Conservation (phyloP, 2,888 invertebrate genomes). For the Hermodice carunculata region DNA sequence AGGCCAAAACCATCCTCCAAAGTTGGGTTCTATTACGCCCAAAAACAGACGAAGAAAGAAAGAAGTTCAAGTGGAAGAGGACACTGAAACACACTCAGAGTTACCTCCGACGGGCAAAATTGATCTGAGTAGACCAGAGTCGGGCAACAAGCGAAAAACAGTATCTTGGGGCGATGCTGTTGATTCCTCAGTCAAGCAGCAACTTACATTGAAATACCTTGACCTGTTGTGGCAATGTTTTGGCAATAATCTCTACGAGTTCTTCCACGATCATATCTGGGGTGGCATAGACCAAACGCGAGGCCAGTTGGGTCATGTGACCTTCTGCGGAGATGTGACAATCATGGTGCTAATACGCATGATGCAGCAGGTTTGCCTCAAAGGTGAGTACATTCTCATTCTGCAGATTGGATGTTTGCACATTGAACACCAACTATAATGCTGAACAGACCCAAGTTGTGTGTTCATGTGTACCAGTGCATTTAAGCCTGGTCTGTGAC, state of each 20-base stretch:
- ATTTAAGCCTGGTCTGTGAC: too few relatives aligned
- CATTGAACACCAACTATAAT: too few relatives aligned
- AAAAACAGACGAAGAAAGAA: too few relatives aligned
- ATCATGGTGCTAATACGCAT: slow-evolving; percentile 58
- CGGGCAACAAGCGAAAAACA: slow-evolving; percentile 51
- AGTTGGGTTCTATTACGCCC: too few relatives aligned
- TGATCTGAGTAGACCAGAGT: too few relatives aligned
- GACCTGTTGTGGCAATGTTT: slow-evolving; percentile 63
- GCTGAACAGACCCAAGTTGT: too few relatives aligned
- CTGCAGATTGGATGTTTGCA: too few relatives aligned
- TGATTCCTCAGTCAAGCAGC: slow-evolving; percentile 56
- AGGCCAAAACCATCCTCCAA: too few relatives aligned
- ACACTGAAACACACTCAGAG: too few relatives aligned
- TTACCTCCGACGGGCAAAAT: too few relatives aligned
- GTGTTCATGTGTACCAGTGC: too few relatives aligned
- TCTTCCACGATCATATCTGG: slow-evolving; percentile 61
- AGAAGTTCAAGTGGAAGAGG: too few relatives aligned
- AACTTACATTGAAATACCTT: slow-evolving; percentile 58
- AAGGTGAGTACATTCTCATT: slow-evolving; percentile 49
- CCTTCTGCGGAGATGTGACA: slow-evolving; percentile 53
- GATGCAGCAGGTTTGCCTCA: slow-evolving; percentile 63
- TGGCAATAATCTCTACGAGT: slow-evolving; percentile 54
- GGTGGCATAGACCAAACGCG: slow-evolving; percentile 46
- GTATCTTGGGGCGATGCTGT: slow-evolving; percentile 68
- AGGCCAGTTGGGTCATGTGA: slow-evolving; percentile 56